phyloP scores from a whole-genome alignment of 2,888 invertebrate genomes.

The Parnassius glacialis region DNA sequence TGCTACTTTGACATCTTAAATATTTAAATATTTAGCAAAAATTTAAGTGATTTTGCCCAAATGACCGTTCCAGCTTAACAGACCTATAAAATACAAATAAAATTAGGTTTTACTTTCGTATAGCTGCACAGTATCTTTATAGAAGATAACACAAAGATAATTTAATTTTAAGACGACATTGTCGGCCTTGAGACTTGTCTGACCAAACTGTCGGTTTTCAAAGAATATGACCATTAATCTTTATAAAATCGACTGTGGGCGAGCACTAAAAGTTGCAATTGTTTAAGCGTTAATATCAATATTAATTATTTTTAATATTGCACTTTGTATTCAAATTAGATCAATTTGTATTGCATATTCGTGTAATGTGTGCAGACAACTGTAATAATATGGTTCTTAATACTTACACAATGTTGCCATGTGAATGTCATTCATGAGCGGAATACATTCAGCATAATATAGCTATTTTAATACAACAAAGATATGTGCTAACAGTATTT shows the following conservation, averaged over 20 bases:
- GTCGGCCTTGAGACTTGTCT: constrained; percentile 50
- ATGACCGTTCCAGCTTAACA: too few relatives aligned
- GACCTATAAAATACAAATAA: too few relatives aligned
- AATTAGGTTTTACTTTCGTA: too few relatives aligned
- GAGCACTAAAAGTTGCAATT: constrained; percentile 22
- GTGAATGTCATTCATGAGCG: constrained; percentile 27
- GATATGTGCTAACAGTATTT: constrained; percentile 9
- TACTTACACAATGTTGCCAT: constrained; percentile 27
- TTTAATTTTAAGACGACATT: constrained; percentile 12
- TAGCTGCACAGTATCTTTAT: too few relatives aligned
- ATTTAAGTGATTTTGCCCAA: too few relatives aligned
- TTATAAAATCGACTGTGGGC: constrained; percentile 50
- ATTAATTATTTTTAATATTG: constrained; percentile 23
- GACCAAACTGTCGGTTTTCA: constrained; percentile 42
- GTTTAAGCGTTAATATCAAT: constrained; percentile 16
- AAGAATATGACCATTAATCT: constrained; percentile 60
- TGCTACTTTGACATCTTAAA: too few relatives aligned
- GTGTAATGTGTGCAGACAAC: constrained; percentile 15
- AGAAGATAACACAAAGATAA: neutral
- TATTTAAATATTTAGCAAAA: too few relatives aligned
- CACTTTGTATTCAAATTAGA: constrained; percentile 27
- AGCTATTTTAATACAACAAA: constrained; percentile 7
- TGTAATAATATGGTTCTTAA: constrained; percentile 16
- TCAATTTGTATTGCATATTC: constrained; percentile 23
- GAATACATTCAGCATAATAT: constrained; percentile 1